Evolutionary conservation across 2,113 vertebrate species (phyloP).

Genomic region (Motacilla tschutschensis): DNA sequence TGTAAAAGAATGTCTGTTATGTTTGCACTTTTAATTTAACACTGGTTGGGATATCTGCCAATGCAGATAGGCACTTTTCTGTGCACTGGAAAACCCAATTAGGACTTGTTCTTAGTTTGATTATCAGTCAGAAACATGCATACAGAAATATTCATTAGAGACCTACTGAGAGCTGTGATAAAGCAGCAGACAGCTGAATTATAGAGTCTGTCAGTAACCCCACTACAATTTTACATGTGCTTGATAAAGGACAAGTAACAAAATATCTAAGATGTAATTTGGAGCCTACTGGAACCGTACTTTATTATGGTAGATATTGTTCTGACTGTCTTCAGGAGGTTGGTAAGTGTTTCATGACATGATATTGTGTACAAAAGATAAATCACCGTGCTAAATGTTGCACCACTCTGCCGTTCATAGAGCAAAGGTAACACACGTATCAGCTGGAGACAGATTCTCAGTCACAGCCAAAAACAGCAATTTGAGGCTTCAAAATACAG

Average conservation of each 20-base stretch:
- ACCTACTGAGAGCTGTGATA: slow-evolving; percentile 75
- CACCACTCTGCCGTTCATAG: background rate
- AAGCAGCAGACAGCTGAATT: slow-evolving; percentile 74
- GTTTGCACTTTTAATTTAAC: slow-evolving; percentile 70
- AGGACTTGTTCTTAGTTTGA: slow-evolving; percentile 74
- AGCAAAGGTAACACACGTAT: rapidly evolving
- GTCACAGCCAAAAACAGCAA: background rate
- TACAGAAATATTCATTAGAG: slow-evolving; percentile 76
- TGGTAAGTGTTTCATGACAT: slow-evolving; percentile 13
- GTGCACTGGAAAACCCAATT: slow-evolving; percentile 74
- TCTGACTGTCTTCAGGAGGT: slow-evolving; percentile 43
- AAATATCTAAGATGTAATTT: slow-evolving; percentile 68
- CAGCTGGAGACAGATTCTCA: background rate
- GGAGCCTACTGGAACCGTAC: slow-evolving; percentile 25
- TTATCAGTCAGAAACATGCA: slow-evolving; percentile 77
- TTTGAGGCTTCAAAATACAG: background rate
- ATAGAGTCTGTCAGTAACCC: slow-evolving; percentile 66
- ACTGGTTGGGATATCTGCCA: slow-evolving; percentile 66
- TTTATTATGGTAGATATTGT: slow-evolving; percentile 5
- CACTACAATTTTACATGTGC: slow-evolving; percentile 63
- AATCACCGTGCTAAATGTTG: background rate
- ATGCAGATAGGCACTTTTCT: slow-evolving; percentile 60
- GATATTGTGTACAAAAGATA: background rate
- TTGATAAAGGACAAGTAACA: slow-evolving; percentile 71
- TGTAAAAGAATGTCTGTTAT: slow-evolving; percentile 25